Conservation (phyloP, 2,888 invertebrate genomes). For the Zelleria hepariella region DNA sequence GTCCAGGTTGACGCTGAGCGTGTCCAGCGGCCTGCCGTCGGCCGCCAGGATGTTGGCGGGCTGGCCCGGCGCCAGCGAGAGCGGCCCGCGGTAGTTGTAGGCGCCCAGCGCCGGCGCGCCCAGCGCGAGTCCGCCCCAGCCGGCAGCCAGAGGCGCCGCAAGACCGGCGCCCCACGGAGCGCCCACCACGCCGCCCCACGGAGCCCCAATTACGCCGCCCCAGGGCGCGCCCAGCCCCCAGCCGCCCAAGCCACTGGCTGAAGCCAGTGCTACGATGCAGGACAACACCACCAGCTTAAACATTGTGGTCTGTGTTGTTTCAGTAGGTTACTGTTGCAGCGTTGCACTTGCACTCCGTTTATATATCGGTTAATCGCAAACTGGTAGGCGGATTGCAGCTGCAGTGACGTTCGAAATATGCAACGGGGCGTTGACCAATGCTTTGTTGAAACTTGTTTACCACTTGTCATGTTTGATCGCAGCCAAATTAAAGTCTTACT, state of each 20-base stretch:
- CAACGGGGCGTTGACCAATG: conserved; percentile 49
- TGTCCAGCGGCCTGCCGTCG: conserved; percentile 62
- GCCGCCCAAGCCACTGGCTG: conserved; percentile 43
- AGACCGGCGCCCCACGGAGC: conserved; percentile 22
- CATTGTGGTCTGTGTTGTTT: conserved; percentile 70
- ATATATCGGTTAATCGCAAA: conserved; percentile 37
- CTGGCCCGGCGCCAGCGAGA: conserved; percentile 56
- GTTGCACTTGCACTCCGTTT: conserved; percentile 37
- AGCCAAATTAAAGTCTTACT: not conserved
- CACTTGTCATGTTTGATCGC: not conserved
- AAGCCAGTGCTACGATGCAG: conserved; percentile 71
- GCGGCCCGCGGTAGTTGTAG: conserved; percentile 56
- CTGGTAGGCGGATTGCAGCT: conserved; percentile 55
- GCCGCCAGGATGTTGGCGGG: conserved; percentile 58
- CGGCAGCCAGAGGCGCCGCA: conserved; percentile 26
- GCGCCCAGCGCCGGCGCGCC: conserved; percentile 35
- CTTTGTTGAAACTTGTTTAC: not conserved
- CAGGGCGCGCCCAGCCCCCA: not conserved
- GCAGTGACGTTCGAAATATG: conserved; percentile 50
- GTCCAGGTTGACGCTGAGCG: conserved; percentile 59
- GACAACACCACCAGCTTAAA: conserved; percentile 75
- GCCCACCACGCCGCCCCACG: conserved; percentile 19
- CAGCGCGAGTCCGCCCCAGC: conserved; percentile 23
- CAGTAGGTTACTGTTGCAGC: conserved; percentile 44
- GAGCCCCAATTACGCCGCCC: not conserved